A percentile compares a stretch with the other conserved stretches of the same genome.
phyloP scores from a whole-genome alignment of 2,888 invertebrate species.

The Ormia ochracea region DNA sequence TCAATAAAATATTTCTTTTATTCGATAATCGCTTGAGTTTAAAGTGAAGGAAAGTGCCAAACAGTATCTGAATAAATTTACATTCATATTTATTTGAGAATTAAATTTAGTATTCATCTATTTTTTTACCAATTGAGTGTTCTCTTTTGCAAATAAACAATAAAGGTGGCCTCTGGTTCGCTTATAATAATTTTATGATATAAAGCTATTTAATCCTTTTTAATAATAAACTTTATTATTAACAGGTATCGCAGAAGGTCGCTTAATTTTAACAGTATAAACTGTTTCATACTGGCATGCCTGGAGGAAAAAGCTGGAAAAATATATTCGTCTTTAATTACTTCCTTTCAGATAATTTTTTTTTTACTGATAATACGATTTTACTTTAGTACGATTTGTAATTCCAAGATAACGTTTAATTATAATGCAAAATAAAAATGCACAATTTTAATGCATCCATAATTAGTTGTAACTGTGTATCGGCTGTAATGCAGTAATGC shows the following conservation, averaged over 20 bases:
- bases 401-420: conserved; percentile 17
- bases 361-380: conserved; percentile 29
- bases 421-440: conserved; percentile 1
- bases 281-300: not conserved
- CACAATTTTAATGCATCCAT: conserved; percentile 22
- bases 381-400: conserved; percentile 2
- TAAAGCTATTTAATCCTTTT: not conserved
- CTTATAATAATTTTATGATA: too few relatives aligned
- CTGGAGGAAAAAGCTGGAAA: not conserved
- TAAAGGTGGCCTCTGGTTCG: too few relatives aligned
- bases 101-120: too few relatives aligned
- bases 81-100: too few relatives aligned
- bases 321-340: conserved; percentile 26
- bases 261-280: not conserved
- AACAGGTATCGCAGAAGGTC: conserved; percentile 21
- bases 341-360: conserved; percentile 36
- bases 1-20: too few relatives aligned
- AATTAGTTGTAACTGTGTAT: conserved; percentile 7
- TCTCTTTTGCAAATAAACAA: too few relatives aligned
- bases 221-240: not conserved
- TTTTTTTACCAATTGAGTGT: too few relatives aligned
- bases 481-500: not conserved
- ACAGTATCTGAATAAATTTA: too few relatives aligned
- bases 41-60: too few relatives aligned
- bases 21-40: too few relatives aligned